These are phyloP conservation scores for Melinopterus prodromus DNA, from an alignment of 2,888 invertebrate genomes.

Conservation along the genomic window DNA sequence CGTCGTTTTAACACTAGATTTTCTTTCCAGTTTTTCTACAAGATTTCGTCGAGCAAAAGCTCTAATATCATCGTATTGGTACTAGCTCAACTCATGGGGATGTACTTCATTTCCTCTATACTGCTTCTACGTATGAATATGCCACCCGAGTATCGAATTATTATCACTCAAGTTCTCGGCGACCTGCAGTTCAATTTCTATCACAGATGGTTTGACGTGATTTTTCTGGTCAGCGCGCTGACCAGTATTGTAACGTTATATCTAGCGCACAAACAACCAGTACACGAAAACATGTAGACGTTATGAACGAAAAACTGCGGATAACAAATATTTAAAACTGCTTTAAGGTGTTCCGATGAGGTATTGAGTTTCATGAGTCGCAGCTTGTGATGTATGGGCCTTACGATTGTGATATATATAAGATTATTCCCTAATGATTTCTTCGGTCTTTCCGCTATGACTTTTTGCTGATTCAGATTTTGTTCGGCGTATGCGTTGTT, in stretches of 20 bases:
- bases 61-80: slow-evolving; percentile 97
- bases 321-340: not conserved
- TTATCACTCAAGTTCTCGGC: slow-evolving; percentile 91
- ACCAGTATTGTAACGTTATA: slow-evolving; percentile 96
- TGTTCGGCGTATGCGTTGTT: too few species aligned
- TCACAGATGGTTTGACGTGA: slow-evolving; percentile 99
- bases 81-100: slow-evolving; percentile 99
- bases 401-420: not conserved
- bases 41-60: slow-evolving; percentile 98
- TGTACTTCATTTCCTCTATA: slow-evolving; percentile 99
- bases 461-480: not conserved
- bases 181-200: slow-evolving; percentile 99
- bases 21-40: slow-evolving; percentile 93
- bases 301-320: not conserved
- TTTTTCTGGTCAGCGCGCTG: slow-evolving; percentile 95
- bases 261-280: slow-evolving; percentile 83
- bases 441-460: not conserved
- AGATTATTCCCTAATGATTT: not conserved
- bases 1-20: slow-evolving; percentile 24
- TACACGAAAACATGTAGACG: slow-evolving; percentile 45
- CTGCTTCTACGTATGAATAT: slow-evolving; percentile 99
- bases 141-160: slow-evolving; percentile 96
- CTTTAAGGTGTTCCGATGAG: not conserved
- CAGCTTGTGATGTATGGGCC: not conserved
- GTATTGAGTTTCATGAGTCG: too few species aligned